Percentiles rank a stretch among this genome's conserved stretches.
Conservation (phyloP, 2,888 invertebrate species). For the Drosophila maculinotata region DNA sequence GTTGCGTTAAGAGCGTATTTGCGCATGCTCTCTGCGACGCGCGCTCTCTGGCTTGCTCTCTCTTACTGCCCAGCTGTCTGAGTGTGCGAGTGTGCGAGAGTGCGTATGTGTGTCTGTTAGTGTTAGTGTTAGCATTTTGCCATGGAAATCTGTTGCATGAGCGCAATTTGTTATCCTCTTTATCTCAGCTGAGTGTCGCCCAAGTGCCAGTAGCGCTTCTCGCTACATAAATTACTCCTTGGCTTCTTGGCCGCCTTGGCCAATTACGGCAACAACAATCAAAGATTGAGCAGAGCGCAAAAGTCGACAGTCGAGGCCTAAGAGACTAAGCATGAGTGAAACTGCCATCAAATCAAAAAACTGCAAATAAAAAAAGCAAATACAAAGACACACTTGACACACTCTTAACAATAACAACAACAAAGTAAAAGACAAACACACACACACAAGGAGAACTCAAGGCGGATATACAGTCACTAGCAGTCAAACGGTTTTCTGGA, state of each 20-base stretch:
- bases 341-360: constrained; percentile 29
- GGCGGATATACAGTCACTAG: constrained; percentile 20
- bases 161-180: constrained; percentile 80
- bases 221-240: constrained; percentile 75
- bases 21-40: constrained; percentile 58
- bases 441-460: constrained; percentile 6
- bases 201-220: constrained; percentile 73
- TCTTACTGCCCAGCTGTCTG: constrained; percentile 61
- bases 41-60: background rate
- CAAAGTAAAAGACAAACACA: constrained; percentile 12
- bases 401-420: constrained; percentile 4
- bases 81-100: constrained; percentile 8
- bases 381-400: background rate
- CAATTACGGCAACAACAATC: constrained; percentile 50
- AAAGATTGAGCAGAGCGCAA: constrained; percentile 36
- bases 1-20: constrained; percentile 22
- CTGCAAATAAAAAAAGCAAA: constrained; percentile 27
- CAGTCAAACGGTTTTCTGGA: constrained; percentile 38
- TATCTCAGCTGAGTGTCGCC: constrained; percentile 80
- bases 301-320: constrained; percentile 35
- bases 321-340: constrained; percentile 21
- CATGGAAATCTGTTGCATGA: constrained; percentile 79
- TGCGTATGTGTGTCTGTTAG: constrained; percentile 18
- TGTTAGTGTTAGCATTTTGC: constrained; percentile 44
- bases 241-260: constrained; percentile 46